Evolutionary conservation across 2,113 vertebrate species (phyloP), one percentile per base, ranked within the genome.

Genomic region (Pampusana beccarii): DNA sequence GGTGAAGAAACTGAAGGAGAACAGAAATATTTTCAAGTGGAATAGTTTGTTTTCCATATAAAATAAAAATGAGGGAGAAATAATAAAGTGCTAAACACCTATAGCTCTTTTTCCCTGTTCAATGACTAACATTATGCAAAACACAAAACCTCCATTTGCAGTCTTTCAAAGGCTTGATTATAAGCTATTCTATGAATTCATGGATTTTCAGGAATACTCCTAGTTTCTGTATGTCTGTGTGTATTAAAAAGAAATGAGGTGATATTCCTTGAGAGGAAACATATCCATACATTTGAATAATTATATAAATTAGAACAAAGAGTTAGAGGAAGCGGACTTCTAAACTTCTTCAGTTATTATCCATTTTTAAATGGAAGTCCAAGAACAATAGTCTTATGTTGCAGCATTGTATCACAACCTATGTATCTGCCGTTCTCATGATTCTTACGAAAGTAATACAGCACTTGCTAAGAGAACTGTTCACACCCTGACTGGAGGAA

Each of bases 361-460:
- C 17, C 72, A 62, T 67, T 95, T 88, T 73, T 33, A 88, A 93
- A 80, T 66, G 48, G 54, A 86, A 92, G 38, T 74, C 44, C 24
- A 81, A 88, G 81, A 96, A 96, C 80, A 93, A 92, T 51, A 56
- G 51, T 38, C 25, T 80, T 61, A 67, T 8, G 40, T 40, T 77
- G 61, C 42, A 86, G 48, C 42, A 62, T 88, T 90, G 12, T 89
- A 87, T 79, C 14, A 12, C 61, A 81, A 67, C 18, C 78, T 71
- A 67, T 3, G 10, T 67, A 65, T 72, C 54, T 95, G 69, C 34
- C 2, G 6, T 69, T 69, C 24, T 93, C 88, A 58, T 13, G 54
- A 74, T 36, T 92, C 96, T 83, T 73, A 40, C 33, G 61, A 79
- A 92, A 92, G 84, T 34, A 80, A 33, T 28, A 50, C 24, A 71